A percentile compares a stretch with the other conserved stretches of the same genome.
phyloP scores from a whole-genome alignment of 2,888 invertebrate species.

The Cybosia mesomella region DNA sequence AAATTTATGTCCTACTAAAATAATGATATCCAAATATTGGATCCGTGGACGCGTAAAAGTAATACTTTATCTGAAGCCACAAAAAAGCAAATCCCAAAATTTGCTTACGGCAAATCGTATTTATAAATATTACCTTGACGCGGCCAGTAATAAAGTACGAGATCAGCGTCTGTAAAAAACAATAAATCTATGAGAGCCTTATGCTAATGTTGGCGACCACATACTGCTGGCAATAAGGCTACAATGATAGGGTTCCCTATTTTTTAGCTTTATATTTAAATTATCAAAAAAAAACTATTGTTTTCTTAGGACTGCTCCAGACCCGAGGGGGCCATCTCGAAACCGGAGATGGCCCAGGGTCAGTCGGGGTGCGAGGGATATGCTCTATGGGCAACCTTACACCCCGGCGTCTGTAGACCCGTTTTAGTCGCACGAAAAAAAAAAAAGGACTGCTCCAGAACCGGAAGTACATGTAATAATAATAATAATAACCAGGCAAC shows the following conservation, averaged over 20 bases:
- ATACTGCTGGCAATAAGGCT: slow-evolving; percentile 40
- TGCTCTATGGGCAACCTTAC: no score
- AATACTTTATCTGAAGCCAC: slow-evolving; percentile 1
- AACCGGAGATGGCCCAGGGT: no score
- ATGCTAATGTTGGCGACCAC: slow-evolving; percentile 49
- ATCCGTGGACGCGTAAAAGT: neutral
- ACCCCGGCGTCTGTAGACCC: no score
- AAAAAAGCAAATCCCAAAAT: slow-evolving; percentile 14
- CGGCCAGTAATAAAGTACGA: slow-evolving; percentile 30
- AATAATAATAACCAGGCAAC: no score
- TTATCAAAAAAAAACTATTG: no score
- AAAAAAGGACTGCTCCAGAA: no score
- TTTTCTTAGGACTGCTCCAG: no score
- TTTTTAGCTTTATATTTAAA: neutral
- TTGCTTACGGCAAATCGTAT: slow-evolving; percentile 37
- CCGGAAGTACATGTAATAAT: no score
- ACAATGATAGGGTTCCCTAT: slow-evolving; percentile 3
- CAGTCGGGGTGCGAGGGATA: no score
- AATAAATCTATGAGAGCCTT: slow-evolving; percentile 48
- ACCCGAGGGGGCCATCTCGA: no score
- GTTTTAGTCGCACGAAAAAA: no score
- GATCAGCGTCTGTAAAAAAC: slow-evolving; percentile 44
- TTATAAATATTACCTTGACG: slow-evolving; percentile 46
- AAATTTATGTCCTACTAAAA: neutral
- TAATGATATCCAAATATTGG: neutral